Conservation (phyloP, 2,113 vertebrate genomes). For the Peromyscus californicus region DNA sequence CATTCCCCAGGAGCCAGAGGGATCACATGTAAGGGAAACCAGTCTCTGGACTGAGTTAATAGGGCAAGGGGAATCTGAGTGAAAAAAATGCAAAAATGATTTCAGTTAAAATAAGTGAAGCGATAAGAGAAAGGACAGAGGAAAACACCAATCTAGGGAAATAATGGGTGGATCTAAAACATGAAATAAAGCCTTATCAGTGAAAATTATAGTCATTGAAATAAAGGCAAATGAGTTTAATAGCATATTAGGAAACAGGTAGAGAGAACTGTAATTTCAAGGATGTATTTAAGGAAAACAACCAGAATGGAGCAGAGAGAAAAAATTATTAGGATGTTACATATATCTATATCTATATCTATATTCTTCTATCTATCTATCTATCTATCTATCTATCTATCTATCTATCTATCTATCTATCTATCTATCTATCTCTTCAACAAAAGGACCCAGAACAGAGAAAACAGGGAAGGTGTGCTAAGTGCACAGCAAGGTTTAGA, state of each 20-base stretch:
- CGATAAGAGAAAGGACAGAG: constrained; percentile 43
- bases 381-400: too few relatives aligned
- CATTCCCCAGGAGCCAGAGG: neutral
- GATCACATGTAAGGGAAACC: neutral
- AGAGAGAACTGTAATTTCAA: constrained; percentile 63
- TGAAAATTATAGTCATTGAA: constrained; percentile 53
- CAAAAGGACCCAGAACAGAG: constrained; percentile 1
- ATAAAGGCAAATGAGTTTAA: constrained; percentile 65
- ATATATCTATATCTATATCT: too few relatives aligned
- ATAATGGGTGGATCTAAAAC: constrained; percentile 5
- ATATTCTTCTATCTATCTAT: too few relatives aligned
- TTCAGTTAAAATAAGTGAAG: constrained; percentile 42
- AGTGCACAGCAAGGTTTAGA: neutral
- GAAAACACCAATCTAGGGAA: neutral
- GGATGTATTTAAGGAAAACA: constrained; percentile 50
- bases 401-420: too few relatives aligned
- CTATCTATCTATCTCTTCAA: neutral
- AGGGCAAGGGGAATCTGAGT: neutral
- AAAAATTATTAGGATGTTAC: neutral
- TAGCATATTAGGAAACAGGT: constrained; percentile 46
- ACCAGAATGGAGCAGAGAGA: neutral
- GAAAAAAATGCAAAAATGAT: neutral
- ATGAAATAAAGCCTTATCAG: constrained; percentile 22
- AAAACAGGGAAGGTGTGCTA: neutral
- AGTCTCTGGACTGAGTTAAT: neutral